Conservation (phyloP, 2,797 vertebrate genomes). For the Rallus crepitans region DNA sequence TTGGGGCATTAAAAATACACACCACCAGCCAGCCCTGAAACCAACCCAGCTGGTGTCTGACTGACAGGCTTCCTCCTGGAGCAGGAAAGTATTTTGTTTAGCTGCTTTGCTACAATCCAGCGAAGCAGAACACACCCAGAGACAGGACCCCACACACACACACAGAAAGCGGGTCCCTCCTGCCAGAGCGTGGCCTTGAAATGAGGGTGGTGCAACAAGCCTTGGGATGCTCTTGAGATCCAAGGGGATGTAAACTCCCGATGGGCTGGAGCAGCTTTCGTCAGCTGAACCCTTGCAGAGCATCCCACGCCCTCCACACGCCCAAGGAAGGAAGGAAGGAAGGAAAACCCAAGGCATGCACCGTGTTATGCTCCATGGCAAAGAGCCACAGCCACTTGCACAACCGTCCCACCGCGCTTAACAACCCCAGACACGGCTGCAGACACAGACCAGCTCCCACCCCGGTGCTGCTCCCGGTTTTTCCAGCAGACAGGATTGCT, state of each 20-base stretch:
- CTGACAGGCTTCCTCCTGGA: background rate
- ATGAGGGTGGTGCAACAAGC: background rate
- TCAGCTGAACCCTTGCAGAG: background rate
- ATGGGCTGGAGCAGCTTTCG: background rate
- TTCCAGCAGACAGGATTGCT: background rate
- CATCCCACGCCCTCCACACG: background rate
- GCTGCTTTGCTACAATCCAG: background rate
- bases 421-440: background rate
- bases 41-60: background rate
- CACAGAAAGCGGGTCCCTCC: too few species aligned
- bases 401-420: background rate
- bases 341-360: background rate
- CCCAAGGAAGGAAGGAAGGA: background rate
- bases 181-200: too few species aligned
- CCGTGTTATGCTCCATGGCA: background rate
- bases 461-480: fast-evolving
- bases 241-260: background rate
- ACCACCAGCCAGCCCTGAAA: background rate
- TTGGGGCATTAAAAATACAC: background rate
- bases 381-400: background rate
- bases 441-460: background rate
- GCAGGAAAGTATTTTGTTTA: background rate
- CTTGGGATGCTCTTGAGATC: background rate
- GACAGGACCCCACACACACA: background rate
- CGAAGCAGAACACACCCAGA: background rate